Base-by-base conservation (phyloP, 2,797 vertebrate species). In the Anomalospiza imberbis region DNA sequence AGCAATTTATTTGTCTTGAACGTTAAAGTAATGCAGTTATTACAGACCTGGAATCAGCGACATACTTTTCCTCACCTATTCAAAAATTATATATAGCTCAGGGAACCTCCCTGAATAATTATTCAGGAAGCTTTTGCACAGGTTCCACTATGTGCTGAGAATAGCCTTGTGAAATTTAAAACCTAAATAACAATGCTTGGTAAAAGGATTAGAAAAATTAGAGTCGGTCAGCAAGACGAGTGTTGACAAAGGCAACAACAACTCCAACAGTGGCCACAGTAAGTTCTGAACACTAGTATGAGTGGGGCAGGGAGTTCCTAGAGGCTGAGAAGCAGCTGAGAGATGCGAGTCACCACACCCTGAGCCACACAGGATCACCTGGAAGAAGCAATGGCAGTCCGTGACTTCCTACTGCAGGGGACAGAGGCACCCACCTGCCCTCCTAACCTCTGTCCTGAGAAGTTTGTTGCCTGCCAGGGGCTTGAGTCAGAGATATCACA, bases 121-220 rank as follows among this genome's bases (percentile, higher is more conserved):
- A 8, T 29, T 48, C 13, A 38, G 18, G 9, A 76, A 72, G 34
- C 14, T 84, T 81, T 86, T 66, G 28, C 28, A 38, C 34, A 38
- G 17, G 9, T 85, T 34, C 7, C 14, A 45, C 22, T 70, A 3
- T 72, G 31, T 50, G 20, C 17, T 36, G 26, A 55, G 25, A 93
- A 76, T 21, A 45, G 10, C n/a, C 25, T 78, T 85, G 24, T 25
- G 34, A 54, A 77, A 65, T 72, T 84, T 51, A 81, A 95, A 78
- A 75, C 9, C 32, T 51, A 50, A 87, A 51, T 63, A 93, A 76
- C 31, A 67, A 32, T 42, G 20, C 14, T 83, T 60, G 45, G 34
- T 16, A 63, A 87, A 91, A 50, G 32, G 45, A 61, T 82, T 74
- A 74, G 45, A 85, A 58, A 29, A 75, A 60, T 47, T 77, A 32